Evolutionary conservation across 2,888 invertebrate species (phyloP).

Genomic region (Belgica antarctica): DNA sequence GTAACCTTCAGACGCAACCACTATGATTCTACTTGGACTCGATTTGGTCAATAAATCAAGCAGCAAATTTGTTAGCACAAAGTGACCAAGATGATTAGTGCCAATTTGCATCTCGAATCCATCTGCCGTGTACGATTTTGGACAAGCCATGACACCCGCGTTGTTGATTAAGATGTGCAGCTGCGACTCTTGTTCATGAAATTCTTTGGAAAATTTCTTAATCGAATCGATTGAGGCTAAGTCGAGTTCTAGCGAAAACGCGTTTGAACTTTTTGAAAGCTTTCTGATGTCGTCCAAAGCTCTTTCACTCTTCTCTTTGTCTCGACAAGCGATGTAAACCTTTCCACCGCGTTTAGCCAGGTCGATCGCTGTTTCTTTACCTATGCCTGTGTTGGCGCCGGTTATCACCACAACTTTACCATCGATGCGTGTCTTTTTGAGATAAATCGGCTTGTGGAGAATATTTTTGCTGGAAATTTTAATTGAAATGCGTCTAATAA

Average conservation of each 20-base stretch:
- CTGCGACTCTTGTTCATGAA: constrained; percentile 61
- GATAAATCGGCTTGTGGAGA: constrained; percentile 52
- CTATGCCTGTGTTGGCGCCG: constrained; percentile 80
- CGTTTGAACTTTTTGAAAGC: constrained; percentile 66
- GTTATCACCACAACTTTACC: constrained; percentile 73
- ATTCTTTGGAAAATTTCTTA: constrained; percentile 62
- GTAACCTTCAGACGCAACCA: constrained; percentile 68
- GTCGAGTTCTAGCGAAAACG: constrained; percentile 74
- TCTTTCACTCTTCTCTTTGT: constrained; percentile 73
- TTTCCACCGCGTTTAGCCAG: constrained; percentile 73
- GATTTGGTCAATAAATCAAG: constrained; percentile 69
- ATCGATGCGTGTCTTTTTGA: constrained; percentile 58
- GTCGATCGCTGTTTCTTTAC: constrained; percentile 69
- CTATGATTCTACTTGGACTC: constrained; percentile 68
- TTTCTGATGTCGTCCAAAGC: constrained; percentile 66
- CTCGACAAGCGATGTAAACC: constrained; percentile 83
- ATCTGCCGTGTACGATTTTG: constrained; percentile 65
- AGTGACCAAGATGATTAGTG: constrained; percentile 79
- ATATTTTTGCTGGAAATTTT: neutral
- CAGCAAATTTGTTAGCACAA: constrained; percentile 72
- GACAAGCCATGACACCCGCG: constrained; percentile 76
- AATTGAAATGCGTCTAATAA: neutral
- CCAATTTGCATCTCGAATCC: constrained; percentile 81
- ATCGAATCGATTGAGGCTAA: constrained; percentile 71
- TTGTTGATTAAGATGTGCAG: constrained; percentile 76